phyloP scores from a whole-genome alignment of 2,797 vertebrate species.

The Sarcophilus harrisii region DNA sequence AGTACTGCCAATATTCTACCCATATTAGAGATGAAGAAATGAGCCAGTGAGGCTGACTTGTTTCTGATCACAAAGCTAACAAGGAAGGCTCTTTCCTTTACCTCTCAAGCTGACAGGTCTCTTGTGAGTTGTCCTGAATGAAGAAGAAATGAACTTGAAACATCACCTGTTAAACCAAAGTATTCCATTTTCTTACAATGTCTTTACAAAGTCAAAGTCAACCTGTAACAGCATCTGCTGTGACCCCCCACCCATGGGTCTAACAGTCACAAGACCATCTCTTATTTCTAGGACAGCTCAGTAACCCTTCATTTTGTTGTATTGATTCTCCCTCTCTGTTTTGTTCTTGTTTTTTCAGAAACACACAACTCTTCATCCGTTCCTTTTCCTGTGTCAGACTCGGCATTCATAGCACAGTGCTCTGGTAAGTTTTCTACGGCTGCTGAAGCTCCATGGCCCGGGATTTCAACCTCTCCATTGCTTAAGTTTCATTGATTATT shows the following conservation, averaged over 20 bases:
- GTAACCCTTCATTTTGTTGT: not conserved
- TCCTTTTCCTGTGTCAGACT: not conserved
- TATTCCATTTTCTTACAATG: not conserved
- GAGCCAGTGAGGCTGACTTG: not conserved
- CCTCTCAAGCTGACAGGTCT: not conserved
- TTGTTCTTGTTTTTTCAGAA: constrained; percentile 76
- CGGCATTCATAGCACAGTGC: constrained; percentile 66
- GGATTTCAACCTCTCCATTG: not conserved
- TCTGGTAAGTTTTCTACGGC: constrained; percentile 78
- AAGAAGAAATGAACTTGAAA: not conserved
- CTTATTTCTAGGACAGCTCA: not conserved
- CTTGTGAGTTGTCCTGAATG: not conserved
- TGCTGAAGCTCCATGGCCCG: not conserved
- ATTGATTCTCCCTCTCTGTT: constrained; percentile 11
- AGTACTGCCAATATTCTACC: not conserved
- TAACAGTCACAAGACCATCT: not conserved
- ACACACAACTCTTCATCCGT: constrained; percentile 54
- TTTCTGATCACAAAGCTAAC: not conserved
- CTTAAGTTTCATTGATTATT: not conserved
- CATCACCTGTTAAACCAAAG: not conserved
- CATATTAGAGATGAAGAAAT: not conserved
- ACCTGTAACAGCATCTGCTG: not conserved
- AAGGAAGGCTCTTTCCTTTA: not conserved
- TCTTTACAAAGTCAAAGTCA: not conserved
- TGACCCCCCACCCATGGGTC: not conserved